Evolutionary conservation across 1,140 invertebrate genomes (phyloP).

Genomic region (Samia ricini): DNA sequence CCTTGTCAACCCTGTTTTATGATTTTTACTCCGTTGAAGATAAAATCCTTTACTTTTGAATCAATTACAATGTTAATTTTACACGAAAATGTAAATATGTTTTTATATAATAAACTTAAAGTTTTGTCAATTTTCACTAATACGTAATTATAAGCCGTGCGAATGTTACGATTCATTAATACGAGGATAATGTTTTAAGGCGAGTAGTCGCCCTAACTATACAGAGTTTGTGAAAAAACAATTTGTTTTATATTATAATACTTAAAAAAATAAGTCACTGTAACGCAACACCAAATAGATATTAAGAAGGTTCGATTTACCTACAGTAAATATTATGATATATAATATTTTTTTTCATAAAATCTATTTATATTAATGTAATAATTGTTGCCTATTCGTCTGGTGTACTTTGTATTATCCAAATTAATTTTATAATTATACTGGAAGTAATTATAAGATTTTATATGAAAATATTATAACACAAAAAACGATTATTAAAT

Average conservation of each 20-base stretch:
- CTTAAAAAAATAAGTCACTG: conserved; percentile 53
- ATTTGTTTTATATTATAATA: conserved; percentile 61
- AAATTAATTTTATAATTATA: background rate
- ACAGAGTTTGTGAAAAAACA: conserved; percentile 60
- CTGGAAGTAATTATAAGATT: background rate
- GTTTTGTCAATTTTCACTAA: conserved; percentile 65
- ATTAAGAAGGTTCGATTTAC: conserved; percentile 47
- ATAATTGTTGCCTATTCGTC: background rate
- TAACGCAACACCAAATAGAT: conserved; percentile 71
- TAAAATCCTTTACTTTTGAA: conserved; percentile 16
- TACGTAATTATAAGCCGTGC: conserved; percentile 52
- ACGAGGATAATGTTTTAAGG: conserved; percentile 31
- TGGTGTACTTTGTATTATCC: background rate
- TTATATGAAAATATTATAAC: background rate
- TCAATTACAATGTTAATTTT: conserved; percentile 13
- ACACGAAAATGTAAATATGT: conserved; percentile 31
- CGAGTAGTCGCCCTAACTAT: conserved; percentile 50
- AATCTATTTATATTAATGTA: conserved; percentile 15
- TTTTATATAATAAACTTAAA: conserved; percentile 31
- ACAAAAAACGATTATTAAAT: background rate
- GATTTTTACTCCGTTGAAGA: conserved; percentile 19
- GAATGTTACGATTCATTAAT: conserved; percentile 6
- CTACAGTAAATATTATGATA: conserved; percentile 26
- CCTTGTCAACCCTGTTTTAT: conserved; percentile 14
- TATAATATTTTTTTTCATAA: conserved; percentile 11